Conservation (phyloP, 1,140 invertebrate genomes). For the Bombyx mori region DNA sequence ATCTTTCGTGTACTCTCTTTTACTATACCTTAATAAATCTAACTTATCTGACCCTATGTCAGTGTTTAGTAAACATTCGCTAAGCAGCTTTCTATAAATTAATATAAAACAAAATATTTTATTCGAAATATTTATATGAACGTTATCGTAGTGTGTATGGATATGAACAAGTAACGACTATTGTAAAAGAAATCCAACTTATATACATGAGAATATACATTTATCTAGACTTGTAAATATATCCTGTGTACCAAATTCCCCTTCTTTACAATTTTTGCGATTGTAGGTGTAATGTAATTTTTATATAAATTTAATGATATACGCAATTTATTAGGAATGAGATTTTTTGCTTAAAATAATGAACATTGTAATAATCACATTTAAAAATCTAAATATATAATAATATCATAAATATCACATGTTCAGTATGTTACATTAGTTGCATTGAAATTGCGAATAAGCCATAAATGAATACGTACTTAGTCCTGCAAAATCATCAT, state of each 20-base stretch:
- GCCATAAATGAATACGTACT: too few species aligned
- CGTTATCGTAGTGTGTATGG: constrained; percentile 52
- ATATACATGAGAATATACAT: constrained; percentile 61
- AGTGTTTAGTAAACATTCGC: constrained; percentile 30
- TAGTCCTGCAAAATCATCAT: too few species aligned
- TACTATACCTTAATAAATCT: constrained; percentile 28
- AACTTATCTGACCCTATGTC: constrained; percentile 34
- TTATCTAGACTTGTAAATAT: constrained; percentile 10
- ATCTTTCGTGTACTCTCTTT: constrained; percentile 37
- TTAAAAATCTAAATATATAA: too few species aligned
- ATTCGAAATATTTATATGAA: constrained; percentile 68
- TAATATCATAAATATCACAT: too few species aligned
- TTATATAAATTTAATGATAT: too few species aligned
- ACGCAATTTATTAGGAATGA: too few species aligned
- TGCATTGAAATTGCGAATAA: too few species aligned
- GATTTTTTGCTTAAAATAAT: too few species aligned
- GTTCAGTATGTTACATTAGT: too few species aligned
- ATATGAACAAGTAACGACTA: constrained; percentile 39
- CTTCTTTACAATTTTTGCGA: constrained; percentile 69
- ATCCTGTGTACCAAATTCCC: constrained; percentile 61
- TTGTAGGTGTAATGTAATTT: constrained; percentile 24
- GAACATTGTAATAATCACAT: too few species aligned
- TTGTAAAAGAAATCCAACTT: constrained; percentile 53
- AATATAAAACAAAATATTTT: constrained; percentile 57
- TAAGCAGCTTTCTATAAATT: constrained; percentile 39